Conservation (phyloP, 2,113 vertebrate species). For the Coptodon rendalli region DNA sequence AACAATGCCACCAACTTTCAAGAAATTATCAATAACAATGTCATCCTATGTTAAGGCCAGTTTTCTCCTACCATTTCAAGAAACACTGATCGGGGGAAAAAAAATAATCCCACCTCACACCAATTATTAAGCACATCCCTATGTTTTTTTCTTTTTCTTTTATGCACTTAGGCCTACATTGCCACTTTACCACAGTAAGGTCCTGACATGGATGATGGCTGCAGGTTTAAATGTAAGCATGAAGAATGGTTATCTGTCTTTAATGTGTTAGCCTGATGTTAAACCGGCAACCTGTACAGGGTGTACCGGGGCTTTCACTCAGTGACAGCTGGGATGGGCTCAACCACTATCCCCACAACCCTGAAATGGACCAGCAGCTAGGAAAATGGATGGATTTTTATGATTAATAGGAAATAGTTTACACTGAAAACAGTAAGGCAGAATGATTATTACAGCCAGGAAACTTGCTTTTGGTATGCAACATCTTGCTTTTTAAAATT, state of each 20-base stretch:
- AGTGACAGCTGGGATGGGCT: neutral
- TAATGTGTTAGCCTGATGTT: neutral
- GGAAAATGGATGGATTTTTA: neutral
- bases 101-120: neutral
- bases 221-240: neutral
- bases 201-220: neutral
- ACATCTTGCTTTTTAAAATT: accelerated
- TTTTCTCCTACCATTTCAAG: neutral
- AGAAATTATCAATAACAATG: neutral
- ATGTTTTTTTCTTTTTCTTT: neutral
- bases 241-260: neutral
- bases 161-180: neutral
- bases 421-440: neutral
- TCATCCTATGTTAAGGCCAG: neutral
- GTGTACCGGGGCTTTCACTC: neutral
- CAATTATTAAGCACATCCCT: neutral
- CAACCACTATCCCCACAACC: neutral
- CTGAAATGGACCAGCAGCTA: neutral
- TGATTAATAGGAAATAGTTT: neutral
- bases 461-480: neutral
- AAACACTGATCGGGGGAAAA: accelerated
- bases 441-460: too few species aligned
- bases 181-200: neutral
- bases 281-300: neutral
- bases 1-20: neutral